A percentile compares a stretch with the other conserved stretches of the same genome.
Conservation (phyloP, 2,888 invertebrate genomes). For the Cosmopolites sordidus region DNA sequence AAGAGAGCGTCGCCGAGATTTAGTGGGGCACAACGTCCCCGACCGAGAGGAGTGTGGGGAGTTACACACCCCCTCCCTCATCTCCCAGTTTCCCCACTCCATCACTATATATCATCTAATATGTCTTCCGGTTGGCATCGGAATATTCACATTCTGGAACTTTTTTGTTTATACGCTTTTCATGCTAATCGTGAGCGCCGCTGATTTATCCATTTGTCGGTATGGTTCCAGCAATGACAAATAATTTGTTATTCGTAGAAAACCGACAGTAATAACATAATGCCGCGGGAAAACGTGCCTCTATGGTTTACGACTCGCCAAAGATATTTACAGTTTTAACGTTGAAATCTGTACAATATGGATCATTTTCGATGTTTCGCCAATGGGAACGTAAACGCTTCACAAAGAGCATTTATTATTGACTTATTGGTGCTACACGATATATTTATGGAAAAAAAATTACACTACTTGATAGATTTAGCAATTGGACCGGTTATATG, state of each 20-base stretch:
- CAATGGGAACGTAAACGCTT: too few species aligned
- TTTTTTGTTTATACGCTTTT: slow-evolving; percentile 43
- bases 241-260: slow-evolving; percentile 28
- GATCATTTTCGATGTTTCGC: too few species aligned
- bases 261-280: slow-evolving; percentile 21
- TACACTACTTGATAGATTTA: too few species aligned
- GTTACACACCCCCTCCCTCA: too few species aligned
- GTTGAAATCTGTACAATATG: background rate
- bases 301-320: background rate
- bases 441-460: too few species aligned
- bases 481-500: too few species aligned
- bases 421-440: too few species aligned
- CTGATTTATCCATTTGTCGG: slow-evolving; percentile 34
- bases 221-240: slow-evolving; percentile 31
- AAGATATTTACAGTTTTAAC: background rate
- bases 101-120: slow-evolving; percentile 40
- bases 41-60: background rate
- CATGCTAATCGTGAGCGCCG: slow-evolving; percentile 37
- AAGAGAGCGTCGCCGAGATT: slow-evolving; percentile 2
- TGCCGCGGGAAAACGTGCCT: slow-evolving; percentile 2
- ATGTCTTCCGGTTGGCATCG: slow-evolving; percentile 46
- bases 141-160: slow-evolving; percentile 42
- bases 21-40: background rate
- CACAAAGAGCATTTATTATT: too few species aligned
- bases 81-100: slow-evolving; percentile 1